Base-by-base conservation (phyloP, 2,888 invertebrate genomes). In the Eucera pruinosa region DNA sequence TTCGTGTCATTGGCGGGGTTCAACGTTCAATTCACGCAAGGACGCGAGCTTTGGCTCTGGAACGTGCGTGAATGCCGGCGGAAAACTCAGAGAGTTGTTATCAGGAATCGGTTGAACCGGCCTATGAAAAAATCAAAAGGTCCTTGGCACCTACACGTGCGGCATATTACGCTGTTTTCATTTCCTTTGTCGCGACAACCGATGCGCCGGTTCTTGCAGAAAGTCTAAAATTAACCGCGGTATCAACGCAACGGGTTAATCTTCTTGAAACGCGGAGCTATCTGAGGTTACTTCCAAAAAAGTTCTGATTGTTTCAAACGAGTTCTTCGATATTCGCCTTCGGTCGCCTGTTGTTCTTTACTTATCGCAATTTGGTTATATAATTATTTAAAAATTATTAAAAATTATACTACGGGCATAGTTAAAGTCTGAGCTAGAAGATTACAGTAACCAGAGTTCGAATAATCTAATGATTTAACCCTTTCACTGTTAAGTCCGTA, bases 11-110 rank as follows among this genome's bases (percentile, higher is more conserved):
- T 78, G 57, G 58, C 68, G 78, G 54, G 58, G 83, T 83, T 85
- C 85, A 85, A 85, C 71, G 85, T 85, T 85, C 83, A 83, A 54
- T 70, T 41, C 62, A 74, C 61, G 83, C 78, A 85, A 85, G 79
- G 78, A 83, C 83, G 80, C 74, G 68, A 72, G 67, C 67, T 75
- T 60, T 58, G 70, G 30, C 27, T 30, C 25, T 11, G 20, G 30
- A 30, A 9, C 1, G 27, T 45, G 33, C 25, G 18, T 41, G 15
- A 47, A 45, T 39, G 25, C 57, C 60, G 54, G 64, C 39, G 69
- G 54, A 78, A 69, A 73, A 70, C 33, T 54, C 50, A 18, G 36
- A 7, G 71, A 65, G 45, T 4, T 23, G 20, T 45, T 48, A 58
- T 55, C 65, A n/a, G 15, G 58, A 33, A 57, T 18, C 64, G 47